phyloP scores from a whole-genome alignment of 2,113 vertebrate species.

The Larimichthys crocea region DNA sequence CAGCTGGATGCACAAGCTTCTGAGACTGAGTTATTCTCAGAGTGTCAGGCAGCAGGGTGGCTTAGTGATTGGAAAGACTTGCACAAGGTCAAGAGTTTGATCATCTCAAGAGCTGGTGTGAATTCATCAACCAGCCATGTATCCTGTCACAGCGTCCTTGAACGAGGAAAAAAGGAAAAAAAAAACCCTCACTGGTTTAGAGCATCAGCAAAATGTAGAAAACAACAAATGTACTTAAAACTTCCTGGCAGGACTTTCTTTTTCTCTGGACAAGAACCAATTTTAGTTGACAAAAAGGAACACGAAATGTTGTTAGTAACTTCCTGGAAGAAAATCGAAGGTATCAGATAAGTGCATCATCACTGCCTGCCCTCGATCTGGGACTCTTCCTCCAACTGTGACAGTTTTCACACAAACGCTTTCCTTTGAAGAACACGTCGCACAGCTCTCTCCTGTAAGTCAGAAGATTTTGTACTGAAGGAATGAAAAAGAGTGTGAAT shows the following conservation, averaged over 20 bases:
- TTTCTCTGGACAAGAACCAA: slow-evolving; percentile 9
- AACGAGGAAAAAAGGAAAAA: slow-evolving; percentile 3
- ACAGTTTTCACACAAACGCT: slow-evolving; percentile 56
- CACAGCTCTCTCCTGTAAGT: neutral
- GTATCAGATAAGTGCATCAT: slow-evolving; percentile 47
- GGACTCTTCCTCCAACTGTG: slow-evolving; percentile 48
- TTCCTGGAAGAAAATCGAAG: slow-evolving; percentile 50
- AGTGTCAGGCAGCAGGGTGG: slow-evolving; percentile 57
- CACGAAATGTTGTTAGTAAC: slow-evolving; percentile 40
- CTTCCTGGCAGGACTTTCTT: neutral
- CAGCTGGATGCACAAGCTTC: slow-evolving; percentile 58
- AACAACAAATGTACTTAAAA: slow-evolving; percentile 11
- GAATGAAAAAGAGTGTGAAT: neutral
- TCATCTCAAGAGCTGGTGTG: slow-evolving; percentile 54
- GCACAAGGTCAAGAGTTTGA: slow-evolving; percentile 71
- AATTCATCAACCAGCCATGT: slow-evolving; percentile 58
- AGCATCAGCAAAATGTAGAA: slow-evolving; percentile 17
- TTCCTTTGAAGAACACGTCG: slow-evolving; percentile 48
- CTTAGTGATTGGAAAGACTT: slow-evolving; percentile 48
- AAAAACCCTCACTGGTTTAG: neutral
- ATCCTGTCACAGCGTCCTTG: slow-evolving; percentile 53
- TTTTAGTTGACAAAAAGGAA: slow-evolving; percentile 1
- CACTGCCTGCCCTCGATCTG: slow-evolving; percentile 40
- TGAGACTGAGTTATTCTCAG: slow-evolving; percentile 61
- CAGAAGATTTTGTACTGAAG: slow-evolving; percentile 6